A percentile compares a stretch with the other conserved stretches of the same genome.
phyloP scores from a whole-genome alignment of 2,113 vertebrate genomes.

The Piaya cayana region DNA sequence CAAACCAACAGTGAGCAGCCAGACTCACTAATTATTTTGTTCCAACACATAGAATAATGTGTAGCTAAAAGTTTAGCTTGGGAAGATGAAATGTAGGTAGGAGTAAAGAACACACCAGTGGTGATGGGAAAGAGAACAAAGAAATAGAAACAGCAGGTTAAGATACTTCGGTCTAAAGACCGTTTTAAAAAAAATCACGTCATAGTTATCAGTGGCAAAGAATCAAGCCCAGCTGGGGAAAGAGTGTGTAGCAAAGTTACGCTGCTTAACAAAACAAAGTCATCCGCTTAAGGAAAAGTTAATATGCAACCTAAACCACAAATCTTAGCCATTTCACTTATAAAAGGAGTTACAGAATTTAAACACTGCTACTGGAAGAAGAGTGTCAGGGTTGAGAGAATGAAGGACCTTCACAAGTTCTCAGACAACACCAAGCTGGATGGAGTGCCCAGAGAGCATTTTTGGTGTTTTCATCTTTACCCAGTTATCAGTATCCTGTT shows the following conservation, averaged over 20 bases:
- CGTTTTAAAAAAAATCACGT: background rate
- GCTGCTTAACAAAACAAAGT: background rate
- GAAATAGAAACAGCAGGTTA: background rate
- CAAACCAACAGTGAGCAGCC: background rate
- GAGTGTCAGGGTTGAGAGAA: background rate
- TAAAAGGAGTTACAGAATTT: background rate
- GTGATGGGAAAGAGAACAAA: background rate
- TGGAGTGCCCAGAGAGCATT: background rate
- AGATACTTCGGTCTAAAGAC: background rate
- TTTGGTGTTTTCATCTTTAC: background rate
- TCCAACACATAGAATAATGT: background rate
- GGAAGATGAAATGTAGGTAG: background rate
- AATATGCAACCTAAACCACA: background rate
- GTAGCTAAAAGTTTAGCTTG: background rate
- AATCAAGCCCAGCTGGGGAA: background rate
- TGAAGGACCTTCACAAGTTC: background rate
- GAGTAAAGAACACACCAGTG: background rate
- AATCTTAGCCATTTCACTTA: background rate
- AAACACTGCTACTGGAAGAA: background rate
- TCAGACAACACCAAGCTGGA: too few relatives aligned
- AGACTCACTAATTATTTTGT: background rate
- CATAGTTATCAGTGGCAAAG: background rate
- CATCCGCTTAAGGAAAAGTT: background rate
- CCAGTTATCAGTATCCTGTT: background rate
- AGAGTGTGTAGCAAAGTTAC: background rate